Evolutionary conservation across 2,888 invertebrate genomes (phyloP), one percentile per base, ranked within the genome.

Genomic region (Eupithecia dodoneata): DNA sequence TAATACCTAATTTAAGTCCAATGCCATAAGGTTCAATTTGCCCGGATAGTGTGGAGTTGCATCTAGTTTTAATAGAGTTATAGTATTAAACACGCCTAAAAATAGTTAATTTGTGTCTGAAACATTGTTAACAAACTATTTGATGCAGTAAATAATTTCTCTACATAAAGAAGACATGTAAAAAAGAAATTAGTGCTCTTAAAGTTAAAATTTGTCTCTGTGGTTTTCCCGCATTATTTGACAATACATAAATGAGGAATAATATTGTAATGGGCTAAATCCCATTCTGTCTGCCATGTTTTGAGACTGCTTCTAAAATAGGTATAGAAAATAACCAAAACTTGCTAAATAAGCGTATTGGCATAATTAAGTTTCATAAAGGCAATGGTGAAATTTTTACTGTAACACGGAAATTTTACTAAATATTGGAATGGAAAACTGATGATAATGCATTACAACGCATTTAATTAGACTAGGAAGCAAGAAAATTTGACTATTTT

Each of bases 11-110:
- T 81, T 80, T 84, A 79, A 81, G 75, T 77, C 79, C 83, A 85
- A 80, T 74, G 73, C 69, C 81, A 83, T 83, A 78, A 76, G 82
- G 79, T 82, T 85, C 77, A 74, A 79, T 83, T 84, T 76, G 83
- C 13, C 80, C 83, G 71, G 76, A 81, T 75, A 76, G 63, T 77
- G 71, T 74, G 65, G 78, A 80, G 72, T 76, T 73, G 76, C 76
- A 72, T 67, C 45, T 79, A 80, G 63, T 79, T 80, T 42, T 77
- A 72, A 65, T 81, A 77, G 76, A 69, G 15, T 66, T 63, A 63
- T 30, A 12, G 30, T 12, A 63, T 63, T 30, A 59, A 59, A 59
- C 18, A 18, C 55, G 55, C 55, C n/a, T 59, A 59, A 18, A 7
- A 52, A 5, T 13, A n/a, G 47, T 52, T 52, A 52, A 52, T 52